phyloP scores from a whole-genome alignment of 92 coral and sea anemone genomes.

The Zoanthus solanderi region DNA sequence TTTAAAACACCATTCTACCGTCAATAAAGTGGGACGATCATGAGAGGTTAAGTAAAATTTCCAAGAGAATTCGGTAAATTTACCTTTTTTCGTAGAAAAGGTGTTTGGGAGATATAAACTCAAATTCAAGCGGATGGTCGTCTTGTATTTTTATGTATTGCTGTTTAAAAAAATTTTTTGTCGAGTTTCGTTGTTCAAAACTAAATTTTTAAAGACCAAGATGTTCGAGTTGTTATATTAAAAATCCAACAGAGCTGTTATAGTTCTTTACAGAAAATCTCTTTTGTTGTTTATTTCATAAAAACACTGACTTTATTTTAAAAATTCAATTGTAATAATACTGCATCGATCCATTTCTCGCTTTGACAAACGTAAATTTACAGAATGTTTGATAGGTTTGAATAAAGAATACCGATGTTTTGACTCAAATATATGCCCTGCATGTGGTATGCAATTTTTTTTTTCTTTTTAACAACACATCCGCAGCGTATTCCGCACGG shows the following conservation, averaged over 20 bases:
- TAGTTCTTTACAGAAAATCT: neutral
- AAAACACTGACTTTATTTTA: neutral
- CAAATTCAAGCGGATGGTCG: slow-evolving; percentile 1
- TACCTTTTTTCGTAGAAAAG: slow-evolving; percentile 28
- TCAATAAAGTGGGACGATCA: neutral
- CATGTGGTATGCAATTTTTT: slow-evolving; percentile 13
- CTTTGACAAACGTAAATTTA: no score
- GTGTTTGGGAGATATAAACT: slow-evolving; percentile 19
- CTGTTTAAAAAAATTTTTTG: slow-evolving; percentile 10
- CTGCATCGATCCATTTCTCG: no score
- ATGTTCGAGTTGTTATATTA: neutral
- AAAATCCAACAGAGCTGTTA: neutral
- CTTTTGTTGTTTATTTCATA: slow-evolving; percentile 23
- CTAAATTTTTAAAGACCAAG: slow-evolving; percentile 12
- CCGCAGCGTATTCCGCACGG: no score
- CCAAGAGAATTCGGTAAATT: slow-evolving; percentile 11
- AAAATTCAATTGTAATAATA: slow-evolving; percentile 4
- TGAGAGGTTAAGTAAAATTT: slow-evolving; percentile 11
- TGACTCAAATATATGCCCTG: slow-evolving; percentile 18
- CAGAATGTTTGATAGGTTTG: no score
- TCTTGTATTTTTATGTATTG: slow-evolving; percentile 29
- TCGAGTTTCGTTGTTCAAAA: slow-evolving; percentile 28
- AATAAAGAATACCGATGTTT: slow-evolving; percentile 20
- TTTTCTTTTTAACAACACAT: neutral
- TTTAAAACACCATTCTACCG: neutral